Percentiles rank a stretch among this genome's conserved stretches.
Conservation (phyloP, 2,113 vertebrate species). For the Enhydra lutris region DNA sequence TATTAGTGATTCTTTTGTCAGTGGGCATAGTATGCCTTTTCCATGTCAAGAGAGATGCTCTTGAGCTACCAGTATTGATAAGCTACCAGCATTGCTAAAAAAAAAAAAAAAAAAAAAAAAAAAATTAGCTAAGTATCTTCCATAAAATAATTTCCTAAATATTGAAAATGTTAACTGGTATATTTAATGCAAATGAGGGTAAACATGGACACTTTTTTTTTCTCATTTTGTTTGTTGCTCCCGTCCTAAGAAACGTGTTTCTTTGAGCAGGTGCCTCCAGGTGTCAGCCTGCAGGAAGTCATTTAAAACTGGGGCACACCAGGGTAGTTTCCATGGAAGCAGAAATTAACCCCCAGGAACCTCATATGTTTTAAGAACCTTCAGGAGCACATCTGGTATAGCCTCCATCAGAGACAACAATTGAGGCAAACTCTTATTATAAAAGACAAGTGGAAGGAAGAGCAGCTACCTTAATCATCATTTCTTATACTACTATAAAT, state of each 20-base stretch:
- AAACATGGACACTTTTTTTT: not conserved
- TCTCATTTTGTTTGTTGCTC: not conserved
- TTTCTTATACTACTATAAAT: not conserved
- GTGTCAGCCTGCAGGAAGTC: constrained; percentile 56
- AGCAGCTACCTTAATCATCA: not conserved
- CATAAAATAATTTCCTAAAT: not conserved
- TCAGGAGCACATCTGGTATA: constrained; percentile 42
- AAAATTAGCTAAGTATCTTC: not conserved
- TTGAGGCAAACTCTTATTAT: constrained; percentile 15
- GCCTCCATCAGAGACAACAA: constrained; percentile 29
- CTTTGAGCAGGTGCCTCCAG: constrained; percentile 52
- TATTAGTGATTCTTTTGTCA: not conserved
- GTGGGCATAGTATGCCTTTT: not conserved
- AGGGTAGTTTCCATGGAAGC: constrained; percentile 71
- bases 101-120: not conserved
- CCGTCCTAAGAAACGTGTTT: not conserved
- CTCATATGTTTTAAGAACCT: constrained; percentile 24
- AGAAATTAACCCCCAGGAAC: constrained; percentile 63
- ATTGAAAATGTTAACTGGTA: not conserved
- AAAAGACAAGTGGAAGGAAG: not conserved
- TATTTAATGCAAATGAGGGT: not conserved
- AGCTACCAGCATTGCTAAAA: not conserved
- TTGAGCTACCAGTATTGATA: not conserved
- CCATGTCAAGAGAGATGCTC: not conserved
- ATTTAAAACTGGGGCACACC: constrained; percentile 43